Evolutionary conservation across 1,140 invertebrate genomes (phyloP).

Genomic region (Achroia grisella): DNA sequence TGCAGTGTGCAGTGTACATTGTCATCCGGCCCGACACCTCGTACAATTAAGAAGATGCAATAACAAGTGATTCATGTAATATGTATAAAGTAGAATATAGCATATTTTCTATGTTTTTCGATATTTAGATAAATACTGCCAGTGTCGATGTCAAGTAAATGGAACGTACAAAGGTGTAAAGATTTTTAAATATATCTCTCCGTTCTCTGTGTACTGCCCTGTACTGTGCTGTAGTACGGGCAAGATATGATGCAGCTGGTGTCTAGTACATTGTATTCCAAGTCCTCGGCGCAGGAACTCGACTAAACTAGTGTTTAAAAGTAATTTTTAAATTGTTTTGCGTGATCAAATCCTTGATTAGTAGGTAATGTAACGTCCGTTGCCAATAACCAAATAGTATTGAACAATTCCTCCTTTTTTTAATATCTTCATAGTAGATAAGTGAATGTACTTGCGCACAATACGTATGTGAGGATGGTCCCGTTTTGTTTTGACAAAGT

Average conservation of each 20-base stretch:
- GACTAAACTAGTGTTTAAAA: conserved; percentile 27
- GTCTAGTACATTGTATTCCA: background rate
- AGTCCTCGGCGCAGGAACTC: conserved; percentile 17
- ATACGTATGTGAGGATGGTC: conserved; percentile 40
- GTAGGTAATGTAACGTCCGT: conserved; percentile 46
- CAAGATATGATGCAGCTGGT: too few relatives aligned
- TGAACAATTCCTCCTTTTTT: conserved; percentile 57
- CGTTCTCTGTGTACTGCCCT: conserved; percentile 9
- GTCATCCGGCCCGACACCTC: conserved; percentile 15
- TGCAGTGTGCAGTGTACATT: too few relatives aligned
- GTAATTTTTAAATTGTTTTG: conserved; percentile 28
- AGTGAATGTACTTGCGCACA: conserved; percentile 64
- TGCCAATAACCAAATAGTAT: conserved; percentile 67
- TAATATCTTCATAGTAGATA: conserved; percentile 55
- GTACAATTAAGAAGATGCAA: conserved; percentile 59
- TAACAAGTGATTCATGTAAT: conserved; percentile 63
- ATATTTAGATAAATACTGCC: conserved; percentile 67
- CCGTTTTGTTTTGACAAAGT: conserved; percentile 24
- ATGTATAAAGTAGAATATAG: conserved; percentile 64
- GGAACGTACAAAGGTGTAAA: conserved; percentile 19
- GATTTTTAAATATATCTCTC: conserved; percentile 12
- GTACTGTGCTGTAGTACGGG: background rate
- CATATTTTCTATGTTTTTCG: conserved; percentile 67
- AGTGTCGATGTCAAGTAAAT: conserved; percentile 43
- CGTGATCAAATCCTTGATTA: conserved; percentile 37